These are phyloP conservation scores for Apodemia duryi DNA, from an alignment of 2,888 invertebrate genomes.

Conservation along the genomic window DNA sequence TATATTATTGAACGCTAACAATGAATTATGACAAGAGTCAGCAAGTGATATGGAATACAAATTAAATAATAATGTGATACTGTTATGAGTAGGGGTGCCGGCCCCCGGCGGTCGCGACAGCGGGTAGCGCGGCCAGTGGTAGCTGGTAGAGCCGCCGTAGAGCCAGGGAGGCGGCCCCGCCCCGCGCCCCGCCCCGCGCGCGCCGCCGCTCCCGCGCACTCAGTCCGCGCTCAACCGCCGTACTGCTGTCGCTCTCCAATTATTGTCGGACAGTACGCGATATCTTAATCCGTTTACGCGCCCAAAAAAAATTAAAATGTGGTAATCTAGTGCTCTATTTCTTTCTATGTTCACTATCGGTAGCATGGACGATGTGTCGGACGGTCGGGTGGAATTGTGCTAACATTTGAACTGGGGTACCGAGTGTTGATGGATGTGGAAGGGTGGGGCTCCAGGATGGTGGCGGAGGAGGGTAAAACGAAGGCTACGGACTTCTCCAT, in stretches of 20 bases:
- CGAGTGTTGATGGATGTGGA: constrained; percentile 74
- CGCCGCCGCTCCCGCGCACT: constrained; percentile 42
- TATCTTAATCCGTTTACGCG: constrained; percentile 24
- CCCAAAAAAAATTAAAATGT: constrained; percentile 27
- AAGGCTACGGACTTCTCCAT: constrained; percentile 96
- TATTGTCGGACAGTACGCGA: constrained; percentile 22
- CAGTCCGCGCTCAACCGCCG: constrained; percentile 69
- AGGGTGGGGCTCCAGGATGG: constrained; percentile 73
- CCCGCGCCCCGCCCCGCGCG: constrained; percentile 43
- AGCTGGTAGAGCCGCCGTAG: constrained; percentile 57
- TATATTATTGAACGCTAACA: constrained; percentile 32
- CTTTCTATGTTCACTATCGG: constrained; percentile 17
- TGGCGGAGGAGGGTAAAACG: constrained; percentile 71
- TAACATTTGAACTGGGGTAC: constrained; percentile 40
- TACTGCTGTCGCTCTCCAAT: constrained; percentile 41
- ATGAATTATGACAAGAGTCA: constrained; percentile 36
- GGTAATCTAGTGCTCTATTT: constrained; percentile 21
- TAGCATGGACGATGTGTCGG: constrained; percentile 48
- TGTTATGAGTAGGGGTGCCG: constrained; percentile 55
- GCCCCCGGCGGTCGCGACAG: constrained; percentile 16
- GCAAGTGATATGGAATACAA: constrained; percentile 42
- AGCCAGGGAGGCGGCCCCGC: constrained; percentile 47
- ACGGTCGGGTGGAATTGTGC: constrained; percentile 57
- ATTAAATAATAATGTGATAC: constrained; percentile 49
- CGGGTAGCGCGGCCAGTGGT: constrained; percentile 41